Conservation (phyloP, 1,140 invertebrate genomes). For the Probaryconus sp. region DNA sequence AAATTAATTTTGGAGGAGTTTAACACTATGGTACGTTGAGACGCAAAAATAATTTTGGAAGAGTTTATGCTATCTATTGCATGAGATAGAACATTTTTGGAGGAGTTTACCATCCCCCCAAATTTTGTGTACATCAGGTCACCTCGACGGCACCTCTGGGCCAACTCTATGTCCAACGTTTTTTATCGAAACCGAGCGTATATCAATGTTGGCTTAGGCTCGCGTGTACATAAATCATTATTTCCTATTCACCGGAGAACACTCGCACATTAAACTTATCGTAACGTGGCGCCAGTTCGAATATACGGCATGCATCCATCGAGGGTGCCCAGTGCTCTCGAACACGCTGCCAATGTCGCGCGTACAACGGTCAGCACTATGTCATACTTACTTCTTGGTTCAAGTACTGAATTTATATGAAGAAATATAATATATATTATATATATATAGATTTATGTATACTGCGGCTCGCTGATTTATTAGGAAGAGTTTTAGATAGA, state of each 20-base stretch:
- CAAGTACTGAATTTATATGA: conserved; percentile 71
- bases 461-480: too few relatives aligned
- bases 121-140: too few relatives aligned
- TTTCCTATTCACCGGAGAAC: conserved; percentile 63
- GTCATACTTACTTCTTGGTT: conserved; percentile 69
- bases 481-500: too few relatives aligned
- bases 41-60: too few relatives aligned
- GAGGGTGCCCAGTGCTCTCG: conserved; percentile 47
- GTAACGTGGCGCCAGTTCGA: conserved; percentile 57
- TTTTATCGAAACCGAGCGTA: conserved; percentile 26
- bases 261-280: conserved; percentile 64
- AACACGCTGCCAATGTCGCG: conserved; percentile 55
- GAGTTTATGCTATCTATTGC: too few relatives aligned
- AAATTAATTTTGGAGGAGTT: too few relatives aligned
- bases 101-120: too few relatives aligned
- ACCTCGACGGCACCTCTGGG: too few relatives aligned
- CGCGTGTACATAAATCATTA: conserved; percentile 53
- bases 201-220: conserved; percentile 25
- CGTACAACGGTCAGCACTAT: conserved; percentile 69
- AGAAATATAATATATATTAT: conserved; percentile 66
- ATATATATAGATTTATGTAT: conserved; percentile 31
- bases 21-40: too few relatives aligned
- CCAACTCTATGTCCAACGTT: conserved; percentile 21
- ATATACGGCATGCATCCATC: conserved; percentile 48
- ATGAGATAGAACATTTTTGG: too few relatives aligned